A percentile compares a stretch with the other conserved stretches of the same genome.
Conservation (phyloP, 2,113 vertebrate species). For the Fulmarus glacialis region DNA sequence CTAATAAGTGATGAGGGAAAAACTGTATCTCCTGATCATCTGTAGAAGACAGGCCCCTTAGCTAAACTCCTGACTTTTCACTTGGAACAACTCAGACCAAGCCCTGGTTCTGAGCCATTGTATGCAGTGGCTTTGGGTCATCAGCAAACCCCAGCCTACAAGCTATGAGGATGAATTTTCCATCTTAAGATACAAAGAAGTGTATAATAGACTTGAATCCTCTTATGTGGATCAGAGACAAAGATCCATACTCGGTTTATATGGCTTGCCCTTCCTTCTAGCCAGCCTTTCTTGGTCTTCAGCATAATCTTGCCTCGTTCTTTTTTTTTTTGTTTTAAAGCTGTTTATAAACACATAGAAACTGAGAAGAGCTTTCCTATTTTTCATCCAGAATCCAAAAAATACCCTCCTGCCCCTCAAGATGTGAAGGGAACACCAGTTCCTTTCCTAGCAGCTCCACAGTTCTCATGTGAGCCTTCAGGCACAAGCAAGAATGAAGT, state of each 20-base stretch:
- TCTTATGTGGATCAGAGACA: background rate
- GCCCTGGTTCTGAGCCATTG: background rate
- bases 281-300: background rate
- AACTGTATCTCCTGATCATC: background rate
- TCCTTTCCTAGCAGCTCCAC: background rate
- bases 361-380: background rate
- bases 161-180: background rate
- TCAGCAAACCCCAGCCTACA: background rate
- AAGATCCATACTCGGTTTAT: background rate
- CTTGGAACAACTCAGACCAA: background rate
- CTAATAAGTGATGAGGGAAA: background rate
- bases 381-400: background rate
- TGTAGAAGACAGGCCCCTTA: background rate
- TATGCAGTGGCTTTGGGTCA: background rate
- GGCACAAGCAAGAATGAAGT: background rate
- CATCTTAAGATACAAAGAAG: background rate
- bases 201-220: background rate
- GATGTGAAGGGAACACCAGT: fast-evolving
- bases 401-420: background rate
- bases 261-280: background rate
- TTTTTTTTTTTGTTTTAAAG: background rate
- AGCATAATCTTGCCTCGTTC: background rate
- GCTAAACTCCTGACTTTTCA: background rate
- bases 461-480: background rate
- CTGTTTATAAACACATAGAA: background rate